Evolutionary conservation across 1,140 invertebrate genomes (phyloP).

Genomic region (Cotesia glomerata): DNA sequence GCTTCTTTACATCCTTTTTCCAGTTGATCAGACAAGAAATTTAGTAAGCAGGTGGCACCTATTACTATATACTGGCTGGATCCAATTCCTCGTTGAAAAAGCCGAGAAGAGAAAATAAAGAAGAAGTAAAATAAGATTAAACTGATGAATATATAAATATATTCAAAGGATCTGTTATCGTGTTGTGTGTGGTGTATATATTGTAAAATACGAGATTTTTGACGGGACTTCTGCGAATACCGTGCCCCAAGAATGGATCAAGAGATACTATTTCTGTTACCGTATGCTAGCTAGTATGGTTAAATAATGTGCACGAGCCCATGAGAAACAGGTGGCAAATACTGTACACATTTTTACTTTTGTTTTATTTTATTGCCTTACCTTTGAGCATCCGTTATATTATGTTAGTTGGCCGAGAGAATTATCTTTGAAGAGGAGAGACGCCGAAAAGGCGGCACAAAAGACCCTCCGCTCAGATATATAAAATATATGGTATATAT

Average conservation of each 20-base stretch:
- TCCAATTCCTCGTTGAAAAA: constrained; percentile 18
- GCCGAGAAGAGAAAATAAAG: background rate
- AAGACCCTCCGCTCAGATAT: background rate
- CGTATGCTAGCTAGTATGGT: background rate
- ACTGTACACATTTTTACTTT: constrained; percentile 1
- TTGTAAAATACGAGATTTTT: constrained; percentile 22
- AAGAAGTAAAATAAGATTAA: constrained; percentile 10
- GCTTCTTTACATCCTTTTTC: constrained; percentile 7
- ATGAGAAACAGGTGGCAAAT: constrained; percentile 24
- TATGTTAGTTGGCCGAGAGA: constrained; percentile 1
- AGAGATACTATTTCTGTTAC: background rate
- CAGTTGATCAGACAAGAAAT: constrained; percentile 11
- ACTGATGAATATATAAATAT: background rate
- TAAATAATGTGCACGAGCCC: constrained; percentile 21
- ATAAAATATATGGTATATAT: no score
- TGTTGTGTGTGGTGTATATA: background rate
- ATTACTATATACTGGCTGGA: background rate
- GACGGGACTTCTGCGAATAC: background rate
- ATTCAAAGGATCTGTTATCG: background rate
- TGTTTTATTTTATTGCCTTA: no score
- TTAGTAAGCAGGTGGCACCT: constrained; percentile 28
- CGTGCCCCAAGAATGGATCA: background rate
- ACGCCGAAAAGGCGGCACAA: constrained; percentile 8
- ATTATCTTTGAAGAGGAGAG: constrained; percentile 7
- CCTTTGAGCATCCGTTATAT: no score